Percentiles rank a stretch among this genome's conserved stretches.
Conservation (phyloP, 2,113 vertebrate genomes). For the Alaudala cheleensis region DNA sequence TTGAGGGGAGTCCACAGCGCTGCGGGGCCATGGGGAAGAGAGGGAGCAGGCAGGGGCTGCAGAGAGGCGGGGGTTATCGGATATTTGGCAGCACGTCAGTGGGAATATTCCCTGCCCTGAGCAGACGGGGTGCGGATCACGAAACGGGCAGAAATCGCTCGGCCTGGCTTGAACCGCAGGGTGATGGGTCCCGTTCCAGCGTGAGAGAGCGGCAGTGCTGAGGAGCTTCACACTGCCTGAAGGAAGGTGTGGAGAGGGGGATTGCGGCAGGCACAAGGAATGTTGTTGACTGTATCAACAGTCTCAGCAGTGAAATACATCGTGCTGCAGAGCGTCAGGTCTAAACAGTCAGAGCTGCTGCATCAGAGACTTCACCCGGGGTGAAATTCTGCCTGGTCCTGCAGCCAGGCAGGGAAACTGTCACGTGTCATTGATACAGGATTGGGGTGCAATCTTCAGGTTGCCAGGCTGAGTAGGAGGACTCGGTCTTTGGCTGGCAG, state of each 20-base stretch:
- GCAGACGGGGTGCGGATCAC: neutral
- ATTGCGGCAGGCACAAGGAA: neutral
- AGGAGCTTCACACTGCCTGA: fast-evolving
- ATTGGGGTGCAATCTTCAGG: neutral
- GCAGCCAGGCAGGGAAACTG: neutral
- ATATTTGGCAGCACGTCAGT: neutral
- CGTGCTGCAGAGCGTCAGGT: fast-evolving
- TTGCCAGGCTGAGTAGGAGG: neutral
- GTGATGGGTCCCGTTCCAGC: fast-evolving
- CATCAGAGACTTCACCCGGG: neutral
- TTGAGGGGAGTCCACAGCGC: neutral
- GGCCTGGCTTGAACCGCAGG: too few relatives aligned
- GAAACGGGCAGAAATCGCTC: neutral
- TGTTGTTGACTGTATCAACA: too few relatives aligned
- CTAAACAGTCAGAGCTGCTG: neutral
- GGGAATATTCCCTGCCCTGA: neutral
- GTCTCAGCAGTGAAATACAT: neutral
- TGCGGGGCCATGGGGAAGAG: neutral
- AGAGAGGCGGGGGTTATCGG: fast-evolving
- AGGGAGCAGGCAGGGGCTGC: neutral
- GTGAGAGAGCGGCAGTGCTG: neutral
- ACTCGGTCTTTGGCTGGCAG: fast-evolving
- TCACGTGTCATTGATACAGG: fast-evolving
- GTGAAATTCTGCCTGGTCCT: neutral
- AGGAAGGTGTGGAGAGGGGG: too few relatives aligned